Conservation (phyloP, 2,888 invertebrate genomes). For the Synanthedon myopaeformis region DNA sequence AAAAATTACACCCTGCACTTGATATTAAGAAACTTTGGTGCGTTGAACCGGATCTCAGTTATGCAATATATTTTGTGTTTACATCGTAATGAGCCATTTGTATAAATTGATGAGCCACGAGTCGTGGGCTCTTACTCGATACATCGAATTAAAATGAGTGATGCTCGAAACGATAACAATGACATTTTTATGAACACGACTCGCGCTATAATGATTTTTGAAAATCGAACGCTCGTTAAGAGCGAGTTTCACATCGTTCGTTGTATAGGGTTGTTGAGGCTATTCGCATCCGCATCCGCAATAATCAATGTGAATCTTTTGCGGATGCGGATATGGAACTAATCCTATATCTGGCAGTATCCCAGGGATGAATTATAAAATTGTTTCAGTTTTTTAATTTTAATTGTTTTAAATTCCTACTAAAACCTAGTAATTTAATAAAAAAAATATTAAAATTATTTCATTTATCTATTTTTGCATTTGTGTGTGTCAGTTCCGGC, state of each 20-base stretch:
- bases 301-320: no score
- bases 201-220: conserved; percentile 9
- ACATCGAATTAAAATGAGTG: conserved; percentile 49
- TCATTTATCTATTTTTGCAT: no score
- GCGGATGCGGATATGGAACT: no score
- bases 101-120: conserved; percentile 43
- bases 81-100: conserved; percentile 46
- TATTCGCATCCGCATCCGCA: no score
- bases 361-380: no score
- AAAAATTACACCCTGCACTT: conserved; percentile 39
- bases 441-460: no score
- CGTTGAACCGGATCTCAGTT: conserved; percentile 32
- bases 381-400: no score
- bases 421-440: no score
- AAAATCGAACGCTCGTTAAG: conserved; percentile 20
- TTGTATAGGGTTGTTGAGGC: no score
- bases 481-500: no score
- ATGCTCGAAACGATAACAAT: conserved; percentile 43
- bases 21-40: conserved; percentile 30
- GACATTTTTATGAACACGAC: conserved; percentile 31
- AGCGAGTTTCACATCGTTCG: conserved; percentile 14
- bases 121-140: conserved; percentile 20
- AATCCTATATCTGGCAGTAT: no score
- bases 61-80: conserved; percentile 31
- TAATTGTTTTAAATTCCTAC: no score